Percentiles rank a stretch among this genome's conserved stretches.
These are phyloP conservation scores for Scolopax bukidnonensis DNA, from an alignment of 2,797 vertebrate genomes.

Conservation along the genomic window DNA sequence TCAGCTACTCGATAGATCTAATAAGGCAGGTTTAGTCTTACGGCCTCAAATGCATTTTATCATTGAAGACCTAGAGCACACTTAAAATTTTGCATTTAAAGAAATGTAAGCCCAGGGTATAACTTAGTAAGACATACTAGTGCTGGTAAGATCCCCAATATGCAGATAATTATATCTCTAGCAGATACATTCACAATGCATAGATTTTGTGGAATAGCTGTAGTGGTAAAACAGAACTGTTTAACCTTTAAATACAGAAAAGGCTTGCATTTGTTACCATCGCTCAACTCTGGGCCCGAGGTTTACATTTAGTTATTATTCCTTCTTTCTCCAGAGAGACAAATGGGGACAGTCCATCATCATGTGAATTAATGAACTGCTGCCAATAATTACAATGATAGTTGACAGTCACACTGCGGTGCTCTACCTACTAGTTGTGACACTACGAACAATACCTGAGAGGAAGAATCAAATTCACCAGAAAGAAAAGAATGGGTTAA, in stretches of 20 bases:
- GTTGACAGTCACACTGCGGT: slow-evolving; percentile 25
- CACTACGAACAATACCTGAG: neutral
- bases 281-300: neutral
- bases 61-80: neutral
- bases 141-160: neutral
- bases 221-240: neutral
- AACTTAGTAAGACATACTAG: neutral
- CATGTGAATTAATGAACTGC: slow-evolving; percentile 51
- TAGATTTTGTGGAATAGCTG: neutral
- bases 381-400: slow-evolving; percentile 61
- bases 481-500: slow-evolving; percentile 56
- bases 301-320: slow-evolving; percentile 40
- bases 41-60: neutral
- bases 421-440: neutral
- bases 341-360: slow-evolving; percentile 35
- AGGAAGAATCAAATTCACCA: slow-evolving; percentile 9
- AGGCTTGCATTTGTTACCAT: neutral
- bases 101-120: neutral
- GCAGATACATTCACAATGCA: neutral
- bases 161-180: neutral
- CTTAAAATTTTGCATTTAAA: neutral
- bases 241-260: neutral
- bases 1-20: neutral
- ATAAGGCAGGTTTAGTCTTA: slow-evolving; percentile 27
- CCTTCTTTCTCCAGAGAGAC: slow-evolving; percentile 28